phyloP scores from a whole-genome alignment of 2,113 vertebrate species.

The Conger conger region DNA sequence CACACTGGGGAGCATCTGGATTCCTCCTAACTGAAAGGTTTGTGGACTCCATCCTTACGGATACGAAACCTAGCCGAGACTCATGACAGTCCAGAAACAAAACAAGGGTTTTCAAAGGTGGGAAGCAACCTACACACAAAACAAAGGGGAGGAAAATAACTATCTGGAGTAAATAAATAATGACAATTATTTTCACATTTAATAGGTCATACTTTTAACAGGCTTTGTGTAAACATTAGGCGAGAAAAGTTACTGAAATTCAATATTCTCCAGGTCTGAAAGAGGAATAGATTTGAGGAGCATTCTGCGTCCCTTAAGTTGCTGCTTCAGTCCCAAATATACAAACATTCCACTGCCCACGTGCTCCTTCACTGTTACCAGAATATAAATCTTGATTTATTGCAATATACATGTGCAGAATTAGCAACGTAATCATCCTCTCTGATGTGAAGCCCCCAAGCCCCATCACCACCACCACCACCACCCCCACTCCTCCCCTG shows the following conservation, averaged over 20 bases:
- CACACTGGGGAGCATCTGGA: not conserved
- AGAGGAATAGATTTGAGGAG: not conserved
- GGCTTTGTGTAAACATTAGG: not conserved
- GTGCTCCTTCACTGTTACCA: constrained; percentile 1
- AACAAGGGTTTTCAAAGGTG: not conserved
- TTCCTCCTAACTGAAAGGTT: not conserved
- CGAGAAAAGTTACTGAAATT: not conserved
- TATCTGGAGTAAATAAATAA: constrained; percentile 45
- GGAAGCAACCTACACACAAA: constrained; percentile 29
- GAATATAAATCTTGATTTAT: constrained; percentile 35
- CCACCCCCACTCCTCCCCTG: not conserved
- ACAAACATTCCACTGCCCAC: constrained; percentile 5
- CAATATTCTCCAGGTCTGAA: not conserved
- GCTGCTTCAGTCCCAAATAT: not conserved
- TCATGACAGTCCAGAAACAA: not conserved
- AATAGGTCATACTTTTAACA: constrained; percentile 18
- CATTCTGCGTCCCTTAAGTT: not conserved
- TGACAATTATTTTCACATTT: not conserved
- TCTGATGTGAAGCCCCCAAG: constrained; percentile 34
- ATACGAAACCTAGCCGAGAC: not conserved
- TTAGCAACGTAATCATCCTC: constrained; percentile 19
- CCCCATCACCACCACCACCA: not conserved
- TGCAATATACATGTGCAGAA: constrained; percentile 26
- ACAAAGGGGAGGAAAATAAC: constrained; percentile 15
- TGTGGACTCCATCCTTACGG: not conserved